phyloP scores from a whole-genome alignment of 2,797 vertebrate species.

The Chelon auratus region DNA sequence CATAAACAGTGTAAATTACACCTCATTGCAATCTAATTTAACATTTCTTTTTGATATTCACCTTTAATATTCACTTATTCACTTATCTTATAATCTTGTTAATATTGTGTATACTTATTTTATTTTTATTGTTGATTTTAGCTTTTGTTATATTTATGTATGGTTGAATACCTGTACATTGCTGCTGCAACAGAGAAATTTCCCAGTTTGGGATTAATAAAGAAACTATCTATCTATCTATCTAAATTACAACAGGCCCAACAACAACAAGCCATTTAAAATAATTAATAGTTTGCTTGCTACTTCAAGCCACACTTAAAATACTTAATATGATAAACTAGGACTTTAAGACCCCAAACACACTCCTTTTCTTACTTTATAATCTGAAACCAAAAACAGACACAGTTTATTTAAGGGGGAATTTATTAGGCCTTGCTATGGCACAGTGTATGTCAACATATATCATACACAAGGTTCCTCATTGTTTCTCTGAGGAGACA shows the following conservation, averaged over 20 bases:
- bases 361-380: neutral
- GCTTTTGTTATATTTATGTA: too few species aligned
- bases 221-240: neutral
- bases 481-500: slow-evolving; percentile 39
- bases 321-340: neutral
- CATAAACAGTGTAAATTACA: neutral
- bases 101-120: too few species aligned
- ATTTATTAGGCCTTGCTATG: slow-evolving; percentile 88
- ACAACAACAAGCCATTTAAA: neutral
- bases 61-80: too few species aligned
- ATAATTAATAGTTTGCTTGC: neutral
- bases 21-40: too few species aligned
- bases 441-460: slow-evolving; percentile 86
- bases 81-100: too few species aligned
- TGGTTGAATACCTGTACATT: too few species aligned
- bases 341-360: too few species aligned
- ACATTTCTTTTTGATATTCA: too few species aligned
- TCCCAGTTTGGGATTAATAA: too few species aligned
- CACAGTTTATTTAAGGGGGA: slow-evolving; percentile 46
- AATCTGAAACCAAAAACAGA: slow-evolving; percentile 28
- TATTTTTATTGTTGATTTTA: too few species aligned
- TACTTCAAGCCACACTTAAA: too few species aligned
- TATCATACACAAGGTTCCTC: slow-evolving; percentile 78
- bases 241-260: neutral
- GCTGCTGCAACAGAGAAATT: too few species aligned